Conservation (phyloP, 2,113 vertebrate genomes). For the Brachyistius frenatus region DNA sequence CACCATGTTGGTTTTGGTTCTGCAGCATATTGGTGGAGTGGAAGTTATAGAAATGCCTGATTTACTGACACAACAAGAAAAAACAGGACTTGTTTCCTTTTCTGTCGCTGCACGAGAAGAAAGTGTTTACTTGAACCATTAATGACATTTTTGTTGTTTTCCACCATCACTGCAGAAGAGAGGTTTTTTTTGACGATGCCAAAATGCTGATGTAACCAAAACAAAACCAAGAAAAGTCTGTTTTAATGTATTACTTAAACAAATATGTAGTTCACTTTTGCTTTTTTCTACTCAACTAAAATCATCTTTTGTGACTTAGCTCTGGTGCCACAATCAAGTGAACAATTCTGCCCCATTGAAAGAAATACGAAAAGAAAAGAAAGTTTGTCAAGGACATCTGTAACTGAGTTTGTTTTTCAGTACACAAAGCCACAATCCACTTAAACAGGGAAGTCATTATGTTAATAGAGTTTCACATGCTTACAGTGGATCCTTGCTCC, state of each 20-base stretch:
- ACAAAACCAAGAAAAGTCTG: constrained; percentile 37
- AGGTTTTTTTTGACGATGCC: constrained; percentile 26
- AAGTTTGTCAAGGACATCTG: constrained; percentile 71
- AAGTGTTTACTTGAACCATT: neutral
- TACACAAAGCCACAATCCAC: constrained; percentile 74
- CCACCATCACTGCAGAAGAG: constrained; percentile 11
- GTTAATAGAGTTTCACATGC: constrained; percentile 73
- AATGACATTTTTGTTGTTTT: constrained; percentile 13
- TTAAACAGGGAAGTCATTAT: constrained; percentile 82
- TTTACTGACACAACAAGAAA: constrained; percentile 20
- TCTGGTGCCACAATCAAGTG: constrained; percentile 49
- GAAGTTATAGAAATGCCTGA: constrained; percentile 11
- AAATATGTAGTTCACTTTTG: neutral
- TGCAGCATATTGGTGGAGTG: constrained; percentile 44
- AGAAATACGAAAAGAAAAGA: constrained; percentile 49
- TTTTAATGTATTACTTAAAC: neutral
- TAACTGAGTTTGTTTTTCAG: constrained; percentile 80
- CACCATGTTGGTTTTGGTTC: constrained; percentile 60
- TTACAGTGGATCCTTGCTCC: constrained; percentile 63
- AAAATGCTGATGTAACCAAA: constrained; percentile 78
- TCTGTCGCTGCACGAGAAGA: constrained; percentile 30
- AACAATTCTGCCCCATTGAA: constrained; percentile 33
- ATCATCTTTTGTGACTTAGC: constrained; percentile 17
- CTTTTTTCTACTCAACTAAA: constrained; percentile 5
- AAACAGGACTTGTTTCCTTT: constrained; percentile 32